Percentiles rank a stretch among this genome's conserved stretches.
These are phyloP conservation scores for Imbricaverruca yamaguchii DNA, from an alignment of 2,888 invertebrate species.

Conservation along the genomic window DNA sequence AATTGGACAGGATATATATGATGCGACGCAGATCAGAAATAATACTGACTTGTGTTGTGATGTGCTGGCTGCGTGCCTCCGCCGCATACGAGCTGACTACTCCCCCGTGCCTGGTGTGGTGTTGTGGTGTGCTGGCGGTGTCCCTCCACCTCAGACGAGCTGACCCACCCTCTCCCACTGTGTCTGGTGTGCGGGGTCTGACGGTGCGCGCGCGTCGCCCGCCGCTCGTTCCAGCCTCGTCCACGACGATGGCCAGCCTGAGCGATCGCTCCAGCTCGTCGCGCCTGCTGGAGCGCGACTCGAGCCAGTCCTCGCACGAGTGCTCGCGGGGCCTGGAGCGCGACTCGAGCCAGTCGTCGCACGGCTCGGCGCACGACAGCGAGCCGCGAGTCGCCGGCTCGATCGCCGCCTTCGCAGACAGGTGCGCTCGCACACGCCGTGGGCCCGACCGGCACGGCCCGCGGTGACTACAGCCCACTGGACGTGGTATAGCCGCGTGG, in stretches of 20 bases:
- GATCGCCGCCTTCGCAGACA: conserved; percentile 12
- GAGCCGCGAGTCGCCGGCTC: background rate
- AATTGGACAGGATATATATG: no score
- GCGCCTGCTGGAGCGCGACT: background rate
- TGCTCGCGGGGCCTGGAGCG: background rate
- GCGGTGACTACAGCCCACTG: no score
- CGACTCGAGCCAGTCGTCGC: background rate
- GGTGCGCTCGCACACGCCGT: background rate
- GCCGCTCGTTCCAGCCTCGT: background rate
- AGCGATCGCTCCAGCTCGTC: background rate
- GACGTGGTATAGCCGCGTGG: no score
- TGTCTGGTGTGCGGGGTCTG: background rate
- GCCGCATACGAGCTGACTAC: no score
- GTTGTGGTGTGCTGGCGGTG: no score
- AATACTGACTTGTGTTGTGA: no score
- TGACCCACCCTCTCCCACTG: background rate
- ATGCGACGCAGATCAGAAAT: no score
- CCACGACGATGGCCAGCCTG: background rate
- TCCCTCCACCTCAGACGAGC: no score
- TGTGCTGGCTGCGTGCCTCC: no score
- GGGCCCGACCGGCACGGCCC: no score
- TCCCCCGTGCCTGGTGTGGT: no score
- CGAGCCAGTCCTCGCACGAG: background rate
- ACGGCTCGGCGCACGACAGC: conserved; percentile 9
- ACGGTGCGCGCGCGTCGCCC: no score